phyloP scores from a whole-genome alignment of 2,797 vertebrate genomes.

The Neoniphon sammara region DNA sequence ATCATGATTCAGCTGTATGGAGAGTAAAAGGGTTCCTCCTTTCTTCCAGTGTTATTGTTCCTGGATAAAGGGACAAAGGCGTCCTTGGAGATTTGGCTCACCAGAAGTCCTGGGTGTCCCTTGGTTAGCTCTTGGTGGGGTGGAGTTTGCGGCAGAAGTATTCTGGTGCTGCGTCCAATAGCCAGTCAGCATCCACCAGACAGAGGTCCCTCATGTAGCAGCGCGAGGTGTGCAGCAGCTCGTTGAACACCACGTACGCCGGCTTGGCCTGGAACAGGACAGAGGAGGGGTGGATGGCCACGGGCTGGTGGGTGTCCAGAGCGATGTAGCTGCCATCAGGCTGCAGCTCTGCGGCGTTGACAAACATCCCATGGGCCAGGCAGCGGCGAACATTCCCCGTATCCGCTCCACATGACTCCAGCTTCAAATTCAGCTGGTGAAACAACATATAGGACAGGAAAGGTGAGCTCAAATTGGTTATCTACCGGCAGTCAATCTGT shows the following conservation, averaged over 20 bases:
- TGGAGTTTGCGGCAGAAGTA: slow-evolving; percentile 90
- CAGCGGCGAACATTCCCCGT: slow-evolving; percentile 87
- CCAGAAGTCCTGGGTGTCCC: slow-evolving; percentile 4
- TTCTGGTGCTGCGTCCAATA: slow-evolving; percentile 91
- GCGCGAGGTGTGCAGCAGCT: slow-evolving; percentile 91
- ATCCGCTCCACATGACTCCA: slow-evolving; percentile 88
- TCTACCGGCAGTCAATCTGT: background rate
- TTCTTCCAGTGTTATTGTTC: slow-evolving; percentile 24
- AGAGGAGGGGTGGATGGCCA: slow-evolving; percentile 95
- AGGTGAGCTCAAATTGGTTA: background rate
- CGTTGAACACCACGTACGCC: slow-evolving; percentile 90
- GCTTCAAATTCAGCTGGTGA: slow-evolving; percentile 88
- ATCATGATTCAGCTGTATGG: slow-evolving; percentile 8
- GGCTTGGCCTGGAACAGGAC: slow-evolving; percentile 95
- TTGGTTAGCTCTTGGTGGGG: slow-evolving; percentile 78
- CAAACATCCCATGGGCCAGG: slow-evolving; percentile 93
- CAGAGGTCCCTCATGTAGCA: slow-evolving; percentile 98
- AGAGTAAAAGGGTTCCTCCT: slow-evolving; percentile 1
- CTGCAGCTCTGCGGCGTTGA: slow-evolving; percentile 92
- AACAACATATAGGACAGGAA: background rate
- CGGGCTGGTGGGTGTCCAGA: slow-evolving; percentile 88
- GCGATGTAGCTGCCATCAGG: slow-evolving; percentile 89
- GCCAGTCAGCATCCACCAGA: slow-evolving; percentile 92
- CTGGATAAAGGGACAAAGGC: slow-evolving; percentile 1
- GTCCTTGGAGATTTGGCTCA: slow-evolving; percentile 12